Percentiles rank a stretch among this genome's conserved stretches.
phyloP scores from a whole-genome alignment of 2,888 invertebrate species.

The Caenorhabditis macrosperma region DNA sequence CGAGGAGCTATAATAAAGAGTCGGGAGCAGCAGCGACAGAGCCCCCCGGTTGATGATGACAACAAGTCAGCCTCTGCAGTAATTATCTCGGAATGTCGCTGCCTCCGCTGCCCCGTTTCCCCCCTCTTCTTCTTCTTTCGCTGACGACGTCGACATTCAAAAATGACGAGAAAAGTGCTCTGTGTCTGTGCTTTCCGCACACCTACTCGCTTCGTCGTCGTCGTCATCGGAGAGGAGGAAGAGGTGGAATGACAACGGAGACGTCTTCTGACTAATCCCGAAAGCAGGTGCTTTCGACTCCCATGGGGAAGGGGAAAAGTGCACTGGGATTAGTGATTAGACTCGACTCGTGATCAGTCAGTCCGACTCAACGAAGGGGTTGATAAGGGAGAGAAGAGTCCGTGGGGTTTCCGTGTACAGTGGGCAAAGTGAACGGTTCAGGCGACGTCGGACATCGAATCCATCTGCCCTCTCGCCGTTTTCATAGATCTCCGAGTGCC shows the following conservation, averaged over 20 bases:
- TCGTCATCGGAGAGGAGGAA: neutral
- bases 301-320: neutral
- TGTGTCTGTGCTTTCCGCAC: neutral
- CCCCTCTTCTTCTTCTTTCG: slow-evolving; percentile 5
- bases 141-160: slow-evolving; percentile 2
- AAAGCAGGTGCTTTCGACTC: slow-evolving; percentile 21
- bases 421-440: too few relatives aligned
- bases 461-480: slow-evolving; percentile 70
- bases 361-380: neutral
- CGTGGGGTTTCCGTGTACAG: neutral
- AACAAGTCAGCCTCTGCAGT: slow-evolving; percentile 9
- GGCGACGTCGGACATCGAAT: slow-evolving; percentile 64
- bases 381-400: neutral
- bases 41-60: slow-evolving; percentile 17
- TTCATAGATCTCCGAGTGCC: slow-evolving; percentile 72
- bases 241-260: neutral
- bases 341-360: neutral
- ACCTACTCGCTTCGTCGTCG: neutral
- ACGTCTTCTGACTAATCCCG: slow-evolving; percentile 27
- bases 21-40: neutral
- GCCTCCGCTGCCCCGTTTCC: neutral
- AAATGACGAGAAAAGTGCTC: slow-evolving; percentile 37
- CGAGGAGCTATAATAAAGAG: neutral
- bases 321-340: slow-evolving; percentile 9
- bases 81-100: slow-evolving; percentile 15